phyloP scores from a whole-genome alignment of 2,113 vertebrate species.

The Dicrurus megarhynchus region DNA sequence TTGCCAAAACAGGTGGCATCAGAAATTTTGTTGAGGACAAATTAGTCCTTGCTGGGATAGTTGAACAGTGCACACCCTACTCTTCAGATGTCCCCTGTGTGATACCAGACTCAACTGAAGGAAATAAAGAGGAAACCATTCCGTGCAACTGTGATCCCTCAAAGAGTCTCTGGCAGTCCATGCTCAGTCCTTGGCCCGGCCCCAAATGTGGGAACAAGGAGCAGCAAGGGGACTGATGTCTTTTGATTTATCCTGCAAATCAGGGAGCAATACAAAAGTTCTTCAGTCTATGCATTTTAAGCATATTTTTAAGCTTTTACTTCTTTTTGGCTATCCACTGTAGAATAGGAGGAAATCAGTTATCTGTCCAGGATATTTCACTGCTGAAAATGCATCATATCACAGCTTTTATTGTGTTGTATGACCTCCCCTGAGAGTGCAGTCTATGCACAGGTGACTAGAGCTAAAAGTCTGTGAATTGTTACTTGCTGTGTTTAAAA shows the following conservation, averaged over 20 bases:
- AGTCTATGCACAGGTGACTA: not conserved
- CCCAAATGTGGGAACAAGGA: constrained; percentile 13
- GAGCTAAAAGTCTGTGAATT: not conserved
- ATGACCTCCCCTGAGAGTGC: not conserved
- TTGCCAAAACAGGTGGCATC: not conserved
- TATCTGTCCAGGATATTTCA: not conserved
- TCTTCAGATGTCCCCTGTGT: constrained; percentile 54
- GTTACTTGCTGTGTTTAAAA: constrained; percentile 3
- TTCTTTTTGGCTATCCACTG: not conserved
- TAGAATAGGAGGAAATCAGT: not conserved
- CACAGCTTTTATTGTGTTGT: not conserved
- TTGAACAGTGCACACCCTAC: not conserved
- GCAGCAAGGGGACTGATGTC: no score
- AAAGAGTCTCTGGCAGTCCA: not conserved
- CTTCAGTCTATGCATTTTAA: not conserved
- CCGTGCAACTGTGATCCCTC: constrained; percentile 6
- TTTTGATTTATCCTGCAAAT: not conserved
- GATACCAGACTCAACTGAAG: constrained; percentile 48
- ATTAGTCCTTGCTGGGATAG: not conserved
- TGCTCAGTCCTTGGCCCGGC: constrained; percentile 40
- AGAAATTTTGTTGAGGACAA: not conserved
- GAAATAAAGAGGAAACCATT: constrained; percentile 60
- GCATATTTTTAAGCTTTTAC: not conserved
- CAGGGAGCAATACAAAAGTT: not conserved
- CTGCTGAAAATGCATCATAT: not conserved